Percentiles rank a stretch among this genome's conserved stretches.
Conservation (phyloP, 2,888 invertebrate genomes). For the Philopedon plagiatum region DNA sequence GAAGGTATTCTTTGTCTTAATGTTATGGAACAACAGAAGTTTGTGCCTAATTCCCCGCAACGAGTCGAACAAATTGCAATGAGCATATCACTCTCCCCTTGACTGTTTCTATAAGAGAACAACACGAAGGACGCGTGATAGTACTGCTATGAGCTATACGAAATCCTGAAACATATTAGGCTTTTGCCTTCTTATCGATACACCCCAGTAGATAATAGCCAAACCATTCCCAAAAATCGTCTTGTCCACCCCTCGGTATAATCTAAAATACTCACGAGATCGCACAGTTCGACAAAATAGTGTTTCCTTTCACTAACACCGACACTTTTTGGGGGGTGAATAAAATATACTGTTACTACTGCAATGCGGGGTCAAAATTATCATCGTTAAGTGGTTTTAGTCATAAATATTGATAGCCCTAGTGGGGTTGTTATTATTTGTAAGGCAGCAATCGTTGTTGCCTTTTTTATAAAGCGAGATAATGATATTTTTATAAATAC, state of each 20-base stretch:
- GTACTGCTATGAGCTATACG: background rate
- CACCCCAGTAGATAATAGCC: background rate
- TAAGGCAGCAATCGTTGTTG: background rate
- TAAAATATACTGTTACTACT: conserved; percentile 38
- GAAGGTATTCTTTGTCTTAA: no score
- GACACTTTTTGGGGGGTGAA: conserved; percentile 27
- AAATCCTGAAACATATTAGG: background rate
- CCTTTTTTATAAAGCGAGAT: no score
- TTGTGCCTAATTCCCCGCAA: no score
- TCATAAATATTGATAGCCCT: conserved; percentile 12
- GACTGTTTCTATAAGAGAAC: no score
- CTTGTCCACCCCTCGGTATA: background rate
- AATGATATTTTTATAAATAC: background rate
- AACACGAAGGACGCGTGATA: no score
- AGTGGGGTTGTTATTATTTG: background rate
- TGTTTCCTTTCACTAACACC: conserved; percentile 5
- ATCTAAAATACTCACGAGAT: conserved; percentile 18
- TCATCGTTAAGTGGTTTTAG: conserved; percentile 20
- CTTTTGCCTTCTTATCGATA: background rate
- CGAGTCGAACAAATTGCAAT: no score
- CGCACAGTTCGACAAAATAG: conserved; percentile 15
- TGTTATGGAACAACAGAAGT: no score
- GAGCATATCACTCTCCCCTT: no score
- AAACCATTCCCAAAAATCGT: background rate
- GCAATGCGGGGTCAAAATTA: conserved; percentile 40